phyloP scores from a whole-genome alignment of 2,888 invertebrate genomes.

The Mythimna impura region DNA sequence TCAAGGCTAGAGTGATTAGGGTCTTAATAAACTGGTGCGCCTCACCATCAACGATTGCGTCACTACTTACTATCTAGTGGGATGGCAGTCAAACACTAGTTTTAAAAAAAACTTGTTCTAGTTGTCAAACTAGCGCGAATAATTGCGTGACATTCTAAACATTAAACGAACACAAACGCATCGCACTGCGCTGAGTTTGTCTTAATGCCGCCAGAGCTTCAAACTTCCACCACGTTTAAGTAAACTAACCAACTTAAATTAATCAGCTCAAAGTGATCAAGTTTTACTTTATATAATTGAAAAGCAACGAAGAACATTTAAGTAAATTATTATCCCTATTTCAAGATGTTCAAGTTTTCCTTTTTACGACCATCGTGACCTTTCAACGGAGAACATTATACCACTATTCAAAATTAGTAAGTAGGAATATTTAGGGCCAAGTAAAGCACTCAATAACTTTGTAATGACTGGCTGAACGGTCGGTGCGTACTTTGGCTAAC shows the following conservation, averaged over 20 bases:
- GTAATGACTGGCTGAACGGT: constrained; percentile 53
- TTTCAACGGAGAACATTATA: constrained; percentile 18
- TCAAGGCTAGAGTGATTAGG: too few species aligned
- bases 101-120: neutral
- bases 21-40: too few species aligned
- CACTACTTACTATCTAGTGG: too few species aligned
- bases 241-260: neutral
- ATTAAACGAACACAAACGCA: neutral
- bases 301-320: constrained; percentile 15
- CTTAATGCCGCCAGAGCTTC: neutral
- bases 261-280: constrained; percentile 8
- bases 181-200: neutral
- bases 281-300: neutral
- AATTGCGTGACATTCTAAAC: neutral
- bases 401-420: constrained; percentile 39
- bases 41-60: too few species aligned
- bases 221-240: neutral
- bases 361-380: constrained; percentile 44
- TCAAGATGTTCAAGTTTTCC: constrained; percentile 10
- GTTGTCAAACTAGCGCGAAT: neutral
- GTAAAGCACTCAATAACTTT: constrained; percentile 60
- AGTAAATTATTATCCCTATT: constrained; percentile 5
- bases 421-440: constrained; percentile 38
- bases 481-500: constrained; percentile 37
- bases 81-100: too few species aligned